These are phyloP conservation scores for Rhinatrema bivittatum DNA, from an alignment of 2,797 vertebrate genomes.

Conservation along the genomic window DNA sequence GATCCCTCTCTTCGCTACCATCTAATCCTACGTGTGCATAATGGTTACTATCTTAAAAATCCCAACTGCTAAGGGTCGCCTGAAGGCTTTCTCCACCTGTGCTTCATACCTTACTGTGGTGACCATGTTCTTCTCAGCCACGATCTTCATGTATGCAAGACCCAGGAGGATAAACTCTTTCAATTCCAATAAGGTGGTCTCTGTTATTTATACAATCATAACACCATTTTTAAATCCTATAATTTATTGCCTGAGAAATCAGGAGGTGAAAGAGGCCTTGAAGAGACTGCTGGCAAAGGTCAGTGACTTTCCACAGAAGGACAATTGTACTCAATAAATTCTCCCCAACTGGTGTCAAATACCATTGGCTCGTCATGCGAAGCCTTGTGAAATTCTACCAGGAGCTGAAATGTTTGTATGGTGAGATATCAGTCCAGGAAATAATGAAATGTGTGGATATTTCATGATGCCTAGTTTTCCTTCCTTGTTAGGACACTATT, in stretches of 20 bases:
- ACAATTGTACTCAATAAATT: no score
- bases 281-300: not conserved
- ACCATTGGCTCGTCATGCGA: no score
- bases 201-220: slow-evolving; percentile 24
- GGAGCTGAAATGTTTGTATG: no score
- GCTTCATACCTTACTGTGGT: slow-evolving; percentile 33
- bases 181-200: slow-evolving; percentile 33
- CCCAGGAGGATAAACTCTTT: slow-evolving; percentile 34
- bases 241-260: slow-evolving; percentile 32
- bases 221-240: slow-evolving; percentile 27
- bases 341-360: no score
- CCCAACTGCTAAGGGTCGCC: not conserved
- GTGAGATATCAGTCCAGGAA: no score
- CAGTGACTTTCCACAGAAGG: no score
- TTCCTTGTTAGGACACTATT: no score
- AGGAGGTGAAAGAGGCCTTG: slow-evolving; percentile 21
- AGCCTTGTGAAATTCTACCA: no score
- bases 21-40: slow-evolving; percentile 25
- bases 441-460: no score
- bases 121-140: slow-evolving; percentile 33
- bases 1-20: slow-evolving; percentile 18
- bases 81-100: slow-evolving; percentile 40
- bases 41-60: slow-evolving; percentile 8
- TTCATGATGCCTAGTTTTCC: no score
- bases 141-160: slow-evolving; percentile 27